phyloP scores from a whole-genome alignment of 2,113 vertebrate genomes.

The Aleadryas rufinucha region DNA sequence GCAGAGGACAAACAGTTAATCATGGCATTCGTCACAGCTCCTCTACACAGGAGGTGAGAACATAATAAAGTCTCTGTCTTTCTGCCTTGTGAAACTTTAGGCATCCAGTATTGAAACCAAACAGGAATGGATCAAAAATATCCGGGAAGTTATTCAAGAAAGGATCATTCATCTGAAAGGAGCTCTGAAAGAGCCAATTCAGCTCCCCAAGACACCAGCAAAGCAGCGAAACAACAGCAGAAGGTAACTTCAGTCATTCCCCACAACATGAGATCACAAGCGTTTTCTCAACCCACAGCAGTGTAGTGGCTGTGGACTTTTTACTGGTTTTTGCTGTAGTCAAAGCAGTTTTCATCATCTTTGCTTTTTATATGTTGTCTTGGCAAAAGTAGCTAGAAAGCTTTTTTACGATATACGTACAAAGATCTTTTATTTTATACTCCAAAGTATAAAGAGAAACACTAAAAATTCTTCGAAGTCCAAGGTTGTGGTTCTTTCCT shows the following conservation, averaged over 20 bases:
- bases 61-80: not conserved
- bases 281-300: not conserved
- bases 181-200: conserved; percentile 94
- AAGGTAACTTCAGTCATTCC: conserved; percentile 73
- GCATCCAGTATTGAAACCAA: conserved; percentile 93
- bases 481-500: not conserved
- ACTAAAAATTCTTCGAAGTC: not conserved
- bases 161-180: conserved; percentile 98
- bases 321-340: not conserved
- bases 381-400: not conserved
- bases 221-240: conserved; percentile 90
- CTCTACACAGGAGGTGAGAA: not conserved
- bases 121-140: conserved; percentile 99
- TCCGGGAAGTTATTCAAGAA: conserved; percentile 97
- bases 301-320: not conserved
- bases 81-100: conserved; percentile 68
- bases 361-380: not conserved
- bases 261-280: not conserved
- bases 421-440: not conserved
- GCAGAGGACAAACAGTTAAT: not conserved
- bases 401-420: not conserved
- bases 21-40: not conserved
- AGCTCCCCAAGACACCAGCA: conserved; percentile 90
- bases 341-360: not conserved
- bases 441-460: not conserved